Evolutionary conservation across 2,888 invertebrate species (phyloP).

Genomic region (Lithophane leautieri): DNA sequence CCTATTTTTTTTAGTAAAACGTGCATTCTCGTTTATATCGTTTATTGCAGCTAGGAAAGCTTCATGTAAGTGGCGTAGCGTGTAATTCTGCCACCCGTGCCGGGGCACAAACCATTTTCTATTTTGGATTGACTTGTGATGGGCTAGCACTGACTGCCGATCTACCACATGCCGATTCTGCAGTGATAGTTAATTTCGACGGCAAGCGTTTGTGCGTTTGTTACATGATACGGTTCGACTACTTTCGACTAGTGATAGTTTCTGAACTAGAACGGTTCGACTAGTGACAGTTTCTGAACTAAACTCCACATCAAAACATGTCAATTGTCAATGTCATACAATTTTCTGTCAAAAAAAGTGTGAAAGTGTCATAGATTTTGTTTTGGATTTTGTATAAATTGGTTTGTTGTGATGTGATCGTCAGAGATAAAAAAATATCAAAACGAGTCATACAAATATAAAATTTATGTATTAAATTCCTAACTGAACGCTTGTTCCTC

Average conservation of each 20-base stretch:
- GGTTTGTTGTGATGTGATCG: constrained; percentile 30
- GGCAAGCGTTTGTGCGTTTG: no score
- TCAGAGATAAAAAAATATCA: background rate
- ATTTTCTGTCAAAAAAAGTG: constrained; percentile 7
- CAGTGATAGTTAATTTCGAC: no score
- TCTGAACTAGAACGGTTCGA: no score
- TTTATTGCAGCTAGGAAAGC: background rate
- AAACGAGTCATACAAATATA: constrained; percentile 1
- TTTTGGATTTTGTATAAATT: background rate
- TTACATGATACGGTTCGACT: no score
- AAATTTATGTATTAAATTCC: constrained; percentile 17
- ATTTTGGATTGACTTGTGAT: no score
- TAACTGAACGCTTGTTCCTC: background rate
- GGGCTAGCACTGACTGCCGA: no score
- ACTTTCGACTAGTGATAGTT: no score
- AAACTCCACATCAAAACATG: constrained; percentile 6
- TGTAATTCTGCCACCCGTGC: no score
- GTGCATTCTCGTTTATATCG: background rate
- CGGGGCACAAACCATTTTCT: no score
- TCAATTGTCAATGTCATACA: constrained; percentile 21
- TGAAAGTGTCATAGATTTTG: background rate
- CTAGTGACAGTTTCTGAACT: no score
- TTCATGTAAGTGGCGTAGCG: no score
- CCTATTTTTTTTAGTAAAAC: background rate
- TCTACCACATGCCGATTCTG: no score